Conservation (phyloP, 2,888 invertebrate species). For the Agrochola circellaris region DNA sequence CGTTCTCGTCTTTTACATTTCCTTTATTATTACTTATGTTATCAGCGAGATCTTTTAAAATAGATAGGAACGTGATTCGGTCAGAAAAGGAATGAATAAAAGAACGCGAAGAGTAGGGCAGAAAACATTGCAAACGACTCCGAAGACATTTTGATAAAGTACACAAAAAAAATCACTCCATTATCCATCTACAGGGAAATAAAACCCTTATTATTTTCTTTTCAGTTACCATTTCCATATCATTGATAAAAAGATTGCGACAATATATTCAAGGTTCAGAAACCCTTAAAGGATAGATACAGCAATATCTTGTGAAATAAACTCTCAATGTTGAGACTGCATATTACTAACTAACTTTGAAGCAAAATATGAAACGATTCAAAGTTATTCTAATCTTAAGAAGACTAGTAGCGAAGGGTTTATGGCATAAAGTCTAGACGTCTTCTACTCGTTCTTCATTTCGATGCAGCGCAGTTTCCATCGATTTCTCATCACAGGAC, state of each 20-base stretch:
- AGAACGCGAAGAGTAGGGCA: constrained; percentile 39
- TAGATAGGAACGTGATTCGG: constrained; percentile 52
- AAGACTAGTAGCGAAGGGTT: constrained; percentile 36
- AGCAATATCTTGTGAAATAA: constrained; percentile 14
- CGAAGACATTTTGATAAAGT: constrained; percentile 57
- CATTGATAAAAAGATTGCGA: constrained; percentile 28
- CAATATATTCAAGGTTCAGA: constrained; percentile 45
- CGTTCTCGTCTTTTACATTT: constrained; percentile 68
- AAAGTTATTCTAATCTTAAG: constrained; percentile 37
- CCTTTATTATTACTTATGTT: constrained; percentile 67
- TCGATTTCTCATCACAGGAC: constrained; percentile 64
- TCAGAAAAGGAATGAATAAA: constrained; percentile 56
- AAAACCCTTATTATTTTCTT: constrained; percentile 57
- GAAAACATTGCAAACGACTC: constrained; percentile 49
- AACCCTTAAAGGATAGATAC: constrained; percentile 30
- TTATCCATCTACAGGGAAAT: constrained; percentile 46
- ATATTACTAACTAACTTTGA: constrained; percentile 19
- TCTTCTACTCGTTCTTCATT: constrained; percentile 49
- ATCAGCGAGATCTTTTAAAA: constrained; percentile 52
- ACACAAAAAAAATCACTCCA: constrained; percentile 58
- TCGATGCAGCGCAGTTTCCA: constrained; percentile 52
- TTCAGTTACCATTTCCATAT: constrained; percentile 35
- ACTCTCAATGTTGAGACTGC: constrained; percentile 17
- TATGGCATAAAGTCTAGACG: constrained; percentile 61
- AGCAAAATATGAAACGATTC: constrained; percentile 33